Conservation (phyloP, 2,888 invertebrate genomes). For the Pristionchus exspectatus region DNA sequence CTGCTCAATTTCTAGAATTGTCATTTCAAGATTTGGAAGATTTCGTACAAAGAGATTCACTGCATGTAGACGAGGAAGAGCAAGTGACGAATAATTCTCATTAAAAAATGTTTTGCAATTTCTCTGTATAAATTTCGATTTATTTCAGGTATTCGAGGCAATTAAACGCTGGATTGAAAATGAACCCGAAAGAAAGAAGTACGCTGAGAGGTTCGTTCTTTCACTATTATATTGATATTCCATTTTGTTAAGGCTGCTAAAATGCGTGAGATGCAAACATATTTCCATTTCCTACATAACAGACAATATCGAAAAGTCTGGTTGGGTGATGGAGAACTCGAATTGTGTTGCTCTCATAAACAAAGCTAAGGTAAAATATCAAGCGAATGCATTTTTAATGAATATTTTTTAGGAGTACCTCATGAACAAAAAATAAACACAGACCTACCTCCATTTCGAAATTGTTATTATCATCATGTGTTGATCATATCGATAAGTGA, state of each 20-base stretch:
- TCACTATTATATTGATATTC: background rate
- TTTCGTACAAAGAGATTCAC: background rate
- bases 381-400: no score
- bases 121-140: background rate
- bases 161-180: background rate
- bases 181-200: background rate
- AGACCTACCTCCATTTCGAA: no score
- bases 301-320: background rate
- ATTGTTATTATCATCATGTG: no score
- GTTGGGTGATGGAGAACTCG: background rate
- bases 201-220: background rate
- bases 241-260: background rate
- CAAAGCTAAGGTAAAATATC: background rate
- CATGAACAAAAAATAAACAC: no score
- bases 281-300: background rate
- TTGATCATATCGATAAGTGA: no score
- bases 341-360: background rate
- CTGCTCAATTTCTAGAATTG: background rate
- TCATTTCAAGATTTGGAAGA: background rate
- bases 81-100: background rate
- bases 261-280: background rate
- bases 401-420: no score
- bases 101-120: background rate
- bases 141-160: background rate
- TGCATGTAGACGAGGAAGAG: background rate